Conservation (phyloP, 2,888 invertebrate species). For the Epirrita christyi region DNA sequence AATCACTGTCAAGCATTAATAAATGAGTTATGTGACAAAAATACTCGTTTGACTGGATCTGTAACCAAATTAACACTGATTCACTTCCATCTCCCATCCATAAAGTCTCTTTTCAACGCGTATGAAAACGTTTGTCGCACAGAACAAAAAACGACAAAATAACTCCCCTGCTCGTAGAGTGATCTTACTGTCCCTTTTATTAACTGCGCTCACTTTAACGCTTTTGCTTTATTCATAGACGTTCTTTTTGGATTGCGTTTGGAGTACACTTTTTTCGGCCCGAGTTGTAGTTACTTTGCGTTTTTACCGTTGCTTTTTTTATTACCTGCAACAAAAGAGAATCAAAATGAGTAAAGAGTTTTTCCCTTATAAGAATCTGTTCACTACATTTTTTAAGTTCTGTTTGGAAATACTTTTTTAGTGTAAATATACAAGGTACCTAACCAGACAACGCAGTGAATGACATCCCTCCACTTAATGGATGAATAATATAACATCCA, state of each 20-base stretch:
- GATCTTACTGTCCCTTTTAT: neutral
- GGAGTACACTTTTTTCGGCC: conserved; percentile 35
- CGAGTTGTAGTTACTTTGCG: conserved; percentile 5
- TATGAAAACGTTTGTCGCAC: too few relatives aligned
- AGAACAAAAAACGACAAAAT: neutral
- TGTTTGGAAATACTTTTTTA: neutral
- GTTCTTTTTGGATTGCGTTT: conserved; percentile 43
- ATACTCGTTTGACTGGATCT: too few relatives aligned
- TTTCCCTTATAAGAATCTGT: conserved; percentile 4
- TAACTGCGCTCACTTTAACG: conserved; percentile 24
- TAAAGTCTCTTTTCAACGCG: too few relatives aligned
- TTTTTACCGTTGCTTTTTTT: neutral
- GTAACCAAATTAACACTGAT: too few relatives aligned
- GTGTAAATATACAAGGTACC: too few relatives aligned
- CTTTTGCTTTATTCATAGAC: conserved; percentile 46
- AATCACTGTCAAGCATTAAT: too few relatives aligned
- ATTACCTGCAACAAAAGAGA: conserved; percentile 36
- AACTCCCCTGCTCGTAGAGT: neutral
- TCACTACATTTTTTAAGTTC: conserved; percentile 7
- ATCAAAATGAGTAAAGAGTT: conserved; percentile 22
- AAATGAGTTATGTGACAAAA: too few relatives aligned
- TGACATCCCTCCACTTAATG: too few relatives aligned
- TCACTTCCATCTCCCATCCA: too few relatives aligned
- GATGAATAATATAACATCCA: too few relatives aligned
- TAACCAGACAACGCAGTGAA: too few relatives aligned